phyloP scores from a whole-genome alignment of 2,113 vertebrate genomes.

The Amblyornis subalaris region DNA sequence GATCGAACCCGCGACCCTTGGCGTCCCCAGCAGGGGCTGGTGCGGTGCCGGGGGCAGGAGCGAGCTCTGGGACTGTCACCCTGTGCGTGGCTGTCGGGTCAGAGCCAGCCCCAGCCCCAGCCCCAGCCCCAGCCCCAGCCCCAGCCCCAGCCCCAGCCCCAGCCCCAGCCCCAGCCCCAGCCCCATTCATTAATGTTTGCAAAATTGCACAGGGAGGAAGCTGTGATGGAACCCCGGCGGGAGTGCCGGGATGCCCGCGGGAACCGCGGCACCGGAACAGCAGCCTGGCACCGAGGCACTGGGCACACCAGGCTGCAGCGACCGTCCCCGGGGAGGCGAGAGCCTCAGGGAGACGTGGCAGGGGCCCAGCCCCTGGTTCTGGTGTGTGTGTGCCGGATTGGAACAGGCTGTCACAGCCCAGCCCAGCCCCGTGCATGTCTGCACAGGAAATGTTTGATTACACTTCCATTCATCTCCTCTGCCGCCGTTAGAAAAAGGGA shows the following conservation, averaged over 20 bases:
- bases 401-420: background rate
- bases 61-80: background rate
- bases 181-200: background rate
- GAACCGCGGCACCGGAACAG: background rate
- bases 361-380: background rate
- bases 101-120: background rate
- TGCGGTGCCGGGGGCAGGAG: background rate
- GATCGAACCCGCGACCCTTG: constrained; percentile 43
- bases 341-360: background rate
- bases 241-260: background rate
- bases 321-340: background rate
- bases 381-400: rapidly evolving
- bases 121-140: too few species aligned
- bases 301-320: background rate
- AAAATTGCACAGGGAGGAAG: background rate
- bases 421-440: background rate
- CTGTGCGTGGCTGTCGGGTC: background rate
- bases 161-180: background rate
- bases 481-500: background rate
- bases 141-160: too few species aligned
- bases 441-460: background rate
- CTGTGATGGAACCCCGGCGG: background rate
- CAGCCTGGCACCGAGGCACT: background rate
- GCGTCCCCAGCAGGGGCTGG: background rate
- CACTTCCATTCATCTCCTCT: background rate